Evolutionary conservation across 2,888 invertebrate species (phyloP).

Genomic region (Melanostoma mellinum): DNA sequence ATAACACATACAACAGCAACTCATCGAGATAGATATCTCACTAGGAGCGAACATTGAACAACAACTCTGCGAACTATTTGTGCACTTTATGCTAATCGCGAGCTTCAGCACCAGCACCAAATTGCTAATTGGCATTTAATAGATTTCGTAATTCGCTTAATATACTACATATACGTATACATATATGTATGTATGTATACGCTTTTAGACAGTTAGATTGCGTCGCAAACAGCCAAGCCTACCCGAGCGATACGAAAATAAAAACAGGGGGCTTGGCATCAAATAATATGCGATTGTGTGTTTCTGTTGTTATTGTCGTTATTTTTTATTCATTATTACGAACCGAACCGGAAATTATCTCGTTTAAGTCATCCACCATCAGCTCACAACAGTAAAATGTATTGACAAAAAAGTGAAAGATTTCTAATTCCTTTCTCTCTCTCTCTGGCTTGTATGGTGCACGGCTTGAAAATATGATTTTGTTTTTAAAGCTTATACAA

Average conservation of each 20-base stretch:
- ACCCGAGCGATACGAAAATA: conserved; percentile 36
- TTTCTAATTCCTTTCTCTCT: no score
- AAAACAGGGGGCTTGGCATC: conserved; percentile 62
- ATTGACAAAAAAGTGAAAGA: conserved; percentile 27
- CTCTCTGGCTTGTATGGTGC: no score
- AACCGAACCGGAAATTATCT: conserved; percentile 67
- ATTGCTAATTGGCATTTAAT: conserved; percentile 68
- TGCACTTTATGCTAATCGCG: conserved; percentile 62
- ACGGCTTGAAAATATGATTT: no score
- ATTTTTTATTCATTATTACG: conserved; percentile 32
- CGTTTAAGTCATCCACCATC: conserved; percentile 57
- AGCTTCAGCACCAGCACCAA: conserved; percentile 19
- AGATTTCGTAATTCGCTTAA: conserved; percentile 66
- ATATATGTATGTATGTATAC: conserved; percentile 16
- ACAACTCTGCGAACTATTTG: conserved; percentile 27
- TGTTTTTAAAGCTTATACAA: no score
- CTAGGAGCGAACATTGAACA: not conserved
- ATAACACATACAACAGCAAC: conserved; percentile 54
- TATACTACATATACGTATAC: conserved; percentile 24
- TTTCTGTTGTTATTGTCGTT: conserved; percentile 24
- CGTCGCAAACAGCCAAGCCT: conserved; percentile 44
- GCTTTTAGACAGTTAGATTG: conserved; percentile 22
- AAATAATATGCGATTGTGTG: conserved; percentile 14
- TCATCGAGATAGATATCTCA: conserved; percentile 56
- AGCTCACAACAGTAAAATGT: conserved; percentile 43